Evolutionary conservation across 2,797 vertebrate species (phyloP).

Genomic region (Bucorvus abyssinicus): DNA sequence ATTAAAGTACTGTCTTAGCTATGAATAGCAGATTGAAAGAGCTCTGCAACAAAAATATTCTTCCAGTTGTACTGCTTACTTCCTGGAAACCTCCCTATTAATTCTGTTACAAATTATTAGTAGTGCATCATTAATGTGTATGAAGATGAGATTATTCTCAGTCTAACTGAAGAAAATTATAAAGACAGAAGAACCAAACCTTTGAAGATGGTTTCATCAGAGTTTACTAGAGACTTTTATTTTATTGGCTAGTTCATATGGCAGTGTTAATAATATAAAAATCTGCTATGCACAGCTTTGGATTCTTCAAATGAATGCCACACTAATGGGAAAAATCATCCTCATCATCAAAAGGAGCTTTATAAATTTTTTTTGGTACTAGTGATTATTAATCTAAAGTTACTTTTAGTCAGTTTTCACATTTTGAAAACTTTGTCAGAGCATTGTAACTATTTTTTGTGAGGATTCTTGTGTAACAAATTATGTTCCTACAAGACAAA

Average conservation of each 20-base stretch:
- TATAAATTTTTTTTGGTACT: background rate
- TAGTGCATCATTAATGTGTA: background rate
- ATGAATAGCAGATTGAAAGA: background rate
- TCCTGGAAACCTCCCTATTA: constrained; percentile 13
- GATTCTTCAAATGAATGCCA: background rate
- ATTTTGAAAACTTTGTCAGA: background rate
- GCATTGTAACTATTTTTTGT: background rate
- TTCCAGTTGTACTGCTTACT: background rate
- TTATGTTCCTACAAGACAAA: background rate
- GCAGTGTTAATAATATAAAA: background rate
- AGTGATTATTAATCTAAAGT: background rate
- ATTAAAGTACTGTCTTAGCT: constrained; percentile 19
- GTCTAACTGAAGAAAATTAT: background rate
- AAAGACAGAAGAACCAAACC: background rate
- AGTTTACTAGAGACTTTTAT: background rate
- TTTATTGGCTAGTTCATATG: background rate
- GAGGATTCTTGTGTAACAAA: background rate
- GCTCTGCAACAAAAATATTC: background rate
- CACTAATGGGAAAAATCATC: background rate
- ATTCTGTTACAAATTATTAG: constrained; percentile 29
- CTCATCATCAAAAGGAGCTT: background rate
- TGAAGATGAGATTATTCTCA: background rate
- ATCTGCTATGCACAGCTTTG: background rate
- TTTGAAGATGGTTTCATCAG: background rate
- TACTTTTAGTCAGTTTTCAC: background rate